Base-by-base conservation (phyloP, 2,113 vertebrate species). In the Silurus meridionalis region DNA sequence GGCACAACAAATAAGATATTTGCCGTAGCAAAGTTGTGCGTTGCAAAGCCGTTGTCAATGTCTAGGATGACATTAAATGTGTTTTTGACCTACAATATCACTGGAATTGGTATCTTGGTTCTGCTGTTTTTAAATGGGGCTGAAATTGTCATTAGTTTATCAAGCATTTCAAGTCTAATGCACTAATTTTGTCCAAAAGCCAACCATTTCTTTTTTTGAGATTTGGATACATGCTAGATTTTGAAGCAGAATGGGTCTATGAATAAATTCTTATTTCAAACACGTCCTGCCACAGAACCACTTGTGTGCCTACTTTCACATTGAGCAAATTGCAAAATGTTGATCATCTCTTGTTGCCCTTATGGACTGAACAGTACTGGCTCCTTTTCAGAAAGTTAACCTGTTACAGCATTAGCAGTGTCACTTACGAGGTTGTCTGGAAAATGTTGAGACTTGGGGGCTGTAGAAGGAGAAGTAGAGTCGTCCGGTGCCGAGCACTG, bases 391-490 rank as follows among this genome's bases (percentile, higher is more conserved):
- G 71, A 74, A 21, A 10, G 46, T 74, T 74, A 74, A 53, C 11
- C 21, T 77, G 50, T 53, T 52, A n/a, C 10, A 25, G 9, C 0
- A 19, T 67, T 67, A 69, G 25, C 66, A 52, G 37, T 9, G 2
- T 66, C 58, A 89, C 86, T 92, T 13, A 89, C 83, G 13, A 69
- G 0, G 63, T 86, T 86, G 17, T 92, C 93, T 92, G 93, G 92
- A 28, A 89, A 57, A 17, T 80, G 91, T 77, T 92, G 92, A 64
- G 87, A 84, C 52, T 92, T 91, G 89, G 92, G 89, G 80, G 91
- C 92, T 57, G 87, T 92, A 2, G 92, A 90, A 66, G 93, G 92
- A 8, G 89, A 88, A 55, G 89, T 79, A 4, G 90, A 90, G 72
- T 86, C 88, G n/a, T 74, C 82, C 0, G 91, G 87, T 77, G 91